These are phyloP conservation scores for Sesamia inferens DNA, from an alignment of 2,888 invertebrate species.

Conservation along the genomic window DNA sequence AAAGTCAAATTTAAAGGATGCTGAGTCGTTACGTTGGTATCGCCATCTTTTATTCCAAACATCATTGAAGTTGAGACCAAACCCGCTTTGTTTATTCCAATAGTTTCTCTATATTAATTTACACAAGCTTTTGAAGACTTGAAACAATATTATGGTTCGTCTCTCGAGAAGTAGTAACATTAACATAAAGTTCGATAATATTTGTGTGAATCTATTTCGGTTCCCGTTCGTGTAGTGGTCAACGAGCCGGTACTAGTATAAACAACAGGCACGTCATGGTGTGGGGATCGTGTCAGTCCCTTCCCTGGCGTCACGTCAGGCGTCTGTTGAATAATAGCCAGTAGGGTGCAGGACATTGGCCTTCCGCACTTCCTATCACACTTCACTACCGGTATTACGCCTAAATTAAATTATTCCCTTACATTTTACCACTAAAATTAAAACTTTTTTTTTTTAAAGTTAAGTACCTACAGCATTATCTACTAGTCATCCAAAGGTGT, in stretches of 20 bases:
- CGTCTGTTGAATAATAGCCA: constrained; percentile 73
- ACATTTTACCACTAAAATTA: constrained; percentile 3
- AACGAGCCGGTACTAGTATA: constrained; percentile 73
- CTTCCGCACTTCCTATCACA: constrained; percentile 73
- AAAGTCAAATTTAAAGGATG: not conserved
- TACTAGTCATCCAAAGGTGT: too few species aligned
- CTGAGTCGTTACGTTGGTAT: not conserved
- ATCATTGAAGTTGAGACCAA: not conserved
- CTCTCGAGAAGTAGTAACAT: constrained; percentile 47
- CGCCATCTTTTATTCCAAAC: not conserved
- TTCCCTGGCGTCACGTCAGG: constrained; percentile 73
- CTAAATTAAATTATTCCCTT: constrained; percentile 25
- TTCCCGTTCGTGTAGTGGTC: constrained; percentile 74
- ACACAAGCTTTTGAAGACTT: constrained; percentile 30
- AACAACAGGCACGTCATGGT: constrained; percentile 71
- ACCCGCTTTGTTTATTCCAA: not conserved
- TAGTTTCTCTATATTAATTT: constrained; percentile 12
- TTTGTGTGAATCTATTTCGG: constrained; percentile 71
- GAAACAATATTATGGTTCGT: constrained; percentile 44
- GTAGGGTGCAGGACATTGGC: constrained; percentile 84
- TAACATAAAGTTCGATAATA: constrained; percentile 54
- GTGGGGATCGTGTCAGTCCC: constrained; percentile 74
- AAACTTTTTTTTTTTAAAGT: too few species aligned
- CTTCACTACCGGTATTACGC: constrained; percentile 48
- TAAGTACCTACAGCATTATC: too few species aligned